Percentiles rank a stretch among this genome's conserved stretches.
phyloP scores from a whole-genome alignment of 2,888 invertebrate genomes.

The Drosophila falleni region DNA sequence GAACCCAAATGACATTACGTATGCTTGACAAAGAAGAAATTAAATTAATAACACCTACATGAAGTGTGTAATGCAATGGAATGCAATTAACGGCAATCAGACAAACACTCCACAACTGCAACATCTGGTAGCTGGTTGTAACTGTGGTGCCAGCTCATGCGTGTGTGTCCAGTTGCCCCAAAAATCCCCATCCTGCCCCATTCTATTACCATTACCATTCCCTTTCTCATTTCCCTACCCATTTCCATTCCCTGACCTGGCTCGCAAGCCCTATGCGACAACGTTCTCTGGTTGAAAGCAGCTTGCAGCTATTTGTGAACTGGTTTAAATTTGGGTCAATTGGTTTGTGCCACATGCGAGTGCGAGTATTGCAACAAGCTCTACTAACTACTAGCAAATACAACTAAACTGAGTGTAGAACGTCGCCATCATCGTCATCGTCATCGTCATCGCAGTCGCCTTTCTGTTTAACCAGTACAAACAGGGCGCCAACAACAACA shows the following conservation, averaged over 20 bases:
- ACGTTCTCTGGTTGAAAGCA: constrained; percentile 53
- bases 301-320: constrained; percentile 75
- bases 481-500: constrained; percentile 28
- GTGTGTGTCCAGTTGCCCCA: constrained; percentile 1
- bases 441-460: constrained; percentile 11
- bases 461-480: constrained; percentile 39
- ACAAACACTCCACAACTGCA: constrained; percentile 26
- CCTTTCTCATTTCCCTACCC: constrained; percentile 3
- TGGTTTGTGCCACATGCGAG: constrained; percentile 70
- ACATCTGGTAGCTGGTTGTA: neutral
- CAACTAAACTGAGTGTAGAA: constrained; percentile 38
- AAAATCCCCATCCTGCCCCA: neutral
- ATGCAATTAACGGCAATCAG: constrained; percentile 66
- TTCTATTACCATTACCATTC: neutral
- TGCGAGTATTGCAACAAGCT: constrained; percentile 30
- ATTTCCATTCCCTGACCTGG: neutral
- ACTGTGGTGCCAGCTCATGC: constrained; percentile 10
- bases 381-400: constrained; percentile 25
- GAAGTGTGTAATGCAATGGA: constrained; percentile 65
- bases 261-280: constrained; percentile 27
- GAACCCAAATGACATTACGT: constrained; percentile 31
- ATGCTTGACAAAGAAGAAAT: constrained; percentile 42
- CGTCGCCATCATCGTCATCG: constrained; percentile 6
- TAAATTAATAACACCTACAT: constrained; percentile 66
- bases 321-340: constrained; percentile 80